Base-by-base conservation (phyloP, 2,113 vertebrate genomes). In the Tichodroma muraria region DNA sequence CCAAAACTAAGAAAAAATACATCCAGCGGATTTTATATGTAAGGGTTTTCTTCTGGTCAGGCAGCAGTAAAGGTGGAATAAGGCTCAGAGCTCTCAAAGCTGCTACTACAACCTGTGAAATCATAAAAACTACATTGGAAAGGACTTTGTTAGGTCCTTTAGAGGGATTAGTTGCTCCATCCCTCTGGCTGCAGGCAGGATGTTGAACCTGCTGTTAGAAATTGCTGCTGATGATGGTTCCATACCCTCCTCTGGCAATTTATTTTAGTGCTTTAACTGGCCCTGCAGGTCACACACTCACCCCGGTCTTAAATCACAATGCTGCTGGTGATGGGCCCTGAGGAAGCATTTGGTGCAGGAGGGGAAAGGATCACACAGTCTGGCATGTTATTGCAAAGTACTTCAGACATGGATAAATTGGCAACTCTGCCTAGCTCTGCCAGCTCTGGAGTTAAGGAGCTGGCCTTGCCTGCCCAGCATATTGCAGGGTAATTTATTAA, bases 401-500 rank as follows among this genome's bases (percentile, higher is more conserved):
- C 40, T 73, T 50, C 76, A 88, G 79, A 66, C 17, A 0, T 1
- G 7, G 44, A 63, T 54, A 47, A 84, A 90, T 60, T 33, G 66
- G 77, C 79, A 80, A 84, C 60, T 84, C 60, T 78, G 77, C 64
- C 71, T 57, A 2, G 50, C 9, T 16, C 90, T 93, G 79, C 92
- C 85, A 94, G 88, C 85, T 83, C 24, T 18, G 47, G 82, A 80
- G 71, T 45, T 61, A 53, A 85, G 90, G 79, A 92, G 53, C 73
- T 90, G 89, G 44, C 49, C 83, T 64, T 35, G 28, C n/a, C 56
- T 71, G 88, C 77, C 83, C 0, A 0, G 77, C 12, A 4, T 24
- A 60, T 33, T 81, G 80, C 69, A 75, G 77, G 65, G 20, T 89
- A 87, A 96, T 94, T 94, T 90, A 92, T 93, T 93, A 84, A 60